Evolutionary conservation across 1,140 invertebrate genomes (phyloP).

Genomic region (Cheumatopsyche charites): DNA sequence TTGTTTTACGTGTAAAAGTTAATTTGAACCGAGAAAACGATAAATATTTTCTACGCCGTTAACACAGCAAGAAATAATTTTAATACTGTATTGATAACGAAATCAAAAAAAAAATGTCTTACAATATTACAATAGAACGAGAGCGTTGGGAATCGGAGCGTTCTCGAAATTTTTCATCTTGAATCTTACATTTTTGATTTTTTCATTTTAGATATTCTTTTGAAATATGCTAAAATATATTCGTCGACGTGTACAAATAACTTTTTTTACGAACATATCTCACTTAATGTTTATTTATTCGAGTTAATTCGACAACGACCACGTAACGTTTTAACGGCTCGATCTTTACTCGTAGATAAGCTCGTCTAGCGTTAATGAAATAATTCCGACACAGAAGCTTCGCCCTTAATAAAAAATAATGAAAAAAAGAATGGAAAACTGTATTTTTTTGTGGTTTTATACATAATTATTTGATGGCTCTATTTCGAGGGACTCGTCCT

Average conservation of each 20-base stretch:
- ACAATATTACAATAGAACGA: too few relatives aligned
- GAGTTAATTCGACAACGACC: slow-evolving; percentile 45
- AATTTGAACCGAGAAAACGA: slow-evolving; percentile 45
- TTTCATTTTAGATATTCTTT: neutral
- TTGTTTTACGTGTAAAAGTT: slow-evolving; percentile 35
- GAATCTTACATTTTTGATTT: too few relatives aligned
- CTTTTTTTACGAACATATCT: too few relatives aligned
- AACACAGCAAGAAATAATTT: neutral
- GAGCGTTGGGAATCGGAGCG: too few relatives aligned
- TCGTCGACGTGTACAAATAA: too few relatives aligned
- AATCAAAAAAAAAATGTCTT: too few relatives aligned
- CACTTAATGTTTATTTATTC: too few relatives aligned
- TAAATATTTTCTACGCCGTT: slow-evolving; percentile 38
- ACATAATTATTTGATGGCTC: slow-evolving; percentile 49
- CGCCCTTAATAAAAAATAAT: slow-evolving; percentile 27
- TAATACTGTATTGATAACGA: too few relatives aligned
- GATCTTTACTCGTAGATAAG: slow-evolving; percentile 37
- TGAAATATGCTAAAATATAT: neutral
- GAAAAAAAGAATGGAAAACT: too few relatives aligned
- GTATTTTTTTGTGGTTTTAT: slow-evolving; percentile 47
- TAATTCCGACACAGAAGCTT: slow-evolving; percentile 34
- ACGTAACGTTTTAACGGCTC: slow-evolving; percentile 41
- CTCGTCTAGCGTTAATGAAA: slow-evolving; percentile 44
- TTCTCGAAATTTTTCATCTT: too few relatives aligned
- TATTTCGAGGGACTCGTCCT: slow-evolving; percentile 36